These are phyloP conservation scores for Drosophila kanekoi DNA, from an alignment of 2,888 invertebrate species.

Conservation along the genomic window DNA sequence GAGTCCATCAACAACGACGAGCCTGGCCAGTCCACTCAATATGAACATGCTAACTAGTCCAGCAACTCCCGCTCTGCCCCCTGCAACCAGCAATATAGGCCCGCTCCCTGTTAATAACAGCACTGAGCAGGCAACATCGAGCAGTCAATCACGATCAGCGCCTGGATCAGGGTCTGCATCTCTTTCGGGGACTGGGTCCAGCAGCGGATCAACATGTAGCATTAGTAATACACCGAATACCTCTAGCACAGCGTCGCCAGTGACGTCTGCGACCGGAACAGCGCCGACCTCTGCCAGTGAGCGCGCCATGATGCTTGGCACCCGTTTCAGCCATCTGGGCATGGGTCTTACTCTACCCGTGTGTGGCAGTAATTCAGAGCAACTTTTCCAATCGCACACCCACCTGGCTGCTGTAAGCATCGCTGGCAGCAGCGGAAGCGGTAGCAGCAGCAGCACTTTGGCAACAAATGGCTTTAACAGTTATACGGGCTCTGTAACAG, in stretches of 20 bases:
- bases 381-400: slow-evolving; percentile 46
- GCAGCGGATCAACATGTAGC: slow-evolving; percentile 58
- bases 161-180: slow-evolving; percentile 32
- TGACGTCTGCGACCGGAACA: slow-evolving; percentile 56
- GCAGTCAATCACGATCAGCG: slow-evolving; percentile 35
- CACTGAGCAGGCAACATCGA: slow-evolving; percentile 35
- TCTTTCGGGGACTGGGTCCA: slow-evolving; percentile 47
- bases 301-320: slow-evolving; percentile 77
- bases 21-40: slow-evolving; percentile 92
- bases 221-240: slow-evolving; percentile 71
- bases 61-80: slow-evolving; percentile 82
- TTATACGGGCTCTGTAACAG: slow-evolving; percentile 6
- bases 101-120: slow-evolving; percentile 20
- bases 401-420: slow-evolving; percentile 1
- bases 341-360: slow-evolving; percentile 70
- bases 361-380: slow-evolving; percentile 40
- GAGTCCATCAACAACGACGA: slow-evolving; percentile 89
- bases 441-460: slow-evolving; percentile 11
- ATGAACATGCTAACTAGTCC: slow-evolving; percentile 90
- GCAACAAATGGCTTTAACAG: slow-evolving; percentile 41
- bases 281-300: slow-evolving; percentile 41
- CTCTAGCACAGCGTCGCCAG: slow-evolving; percentile 73
- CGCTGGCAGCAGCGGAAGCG: slow-evolving; percentile 1
- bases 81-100: slow-evolving; percentile 8
- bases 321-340: slow-evolving; percentile 81